Evolutionary conservation across 2,797 vertebrate genomes (phyloP).

Genomic region (Macropodus opercularis): DNA sequence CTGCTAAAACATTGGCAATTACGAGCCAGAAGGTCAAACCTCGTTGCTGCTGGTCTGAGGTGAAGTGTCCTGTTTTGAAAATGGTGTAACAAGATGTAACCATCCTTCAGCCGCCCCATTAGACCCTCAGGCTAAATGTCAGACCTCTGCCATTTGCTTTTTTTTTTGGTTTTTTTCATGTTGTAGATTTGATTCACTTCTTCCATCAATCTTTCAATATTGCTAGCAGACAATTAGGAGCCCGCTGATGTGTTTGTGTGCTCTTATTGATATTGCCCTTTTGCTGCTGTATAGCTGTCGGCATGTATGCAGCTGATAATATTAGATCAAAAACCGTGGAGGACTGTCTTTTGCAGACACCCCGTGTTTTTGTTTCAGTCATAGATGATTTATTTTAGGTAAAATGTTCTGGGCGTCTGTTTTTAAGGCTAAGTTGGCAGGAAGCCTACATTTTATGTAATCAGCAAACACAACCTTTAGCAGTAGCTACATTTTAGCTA

Average conservation of each 20-base stretch:
- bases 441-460: conserved; percentile 37
- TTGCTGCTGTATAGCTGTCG: conserved; percentile 49
- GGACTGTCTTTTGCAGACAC: conserved; percentile 38
- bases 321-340: conserved; percentile 39
- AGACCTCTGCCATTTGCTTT: conserved; percentile 41
- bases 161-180: conserved; percentile 5
- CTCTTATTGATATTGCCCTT: conserved; percentile 66
- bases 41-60: conserved; percentile 55
- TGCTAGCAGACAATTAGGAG: conserved; percentile 62
- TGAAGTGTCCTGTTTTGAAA: conserved; percentile 66
- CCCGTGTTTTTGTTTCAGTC: conserved; percentile 35
- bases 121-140: conserved; percentile 70
- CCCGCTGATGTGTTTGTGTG: conserved; percentile 57
- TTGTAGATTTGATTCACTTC: conserved; percentile 55
- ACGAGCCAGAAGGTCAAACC: conserved; percentile 71
- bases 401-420: conserved; percentile 12
- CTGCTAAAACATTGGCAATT: conserved; percentile 63
- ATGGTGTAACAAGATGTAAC: conserved; percentile 62
- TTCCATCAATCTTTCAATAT: conserved; percentile 62
- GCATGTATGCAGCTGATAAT: conserved; percentile 34
- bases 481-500: conserved; percentile 39
- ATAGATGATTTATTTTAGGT: conserved; percentile 36
- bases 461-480: conserved; percentile 35
- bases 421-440: conserved; percentile 32
- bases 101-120: conserved; percentile 54